Percentiles rank a stretch among this genome's conserved stretches.
Evolutionary conservation across 2,113 vertebrate species (phyloP).

Genomic region (Hucho hucho): DNA sequence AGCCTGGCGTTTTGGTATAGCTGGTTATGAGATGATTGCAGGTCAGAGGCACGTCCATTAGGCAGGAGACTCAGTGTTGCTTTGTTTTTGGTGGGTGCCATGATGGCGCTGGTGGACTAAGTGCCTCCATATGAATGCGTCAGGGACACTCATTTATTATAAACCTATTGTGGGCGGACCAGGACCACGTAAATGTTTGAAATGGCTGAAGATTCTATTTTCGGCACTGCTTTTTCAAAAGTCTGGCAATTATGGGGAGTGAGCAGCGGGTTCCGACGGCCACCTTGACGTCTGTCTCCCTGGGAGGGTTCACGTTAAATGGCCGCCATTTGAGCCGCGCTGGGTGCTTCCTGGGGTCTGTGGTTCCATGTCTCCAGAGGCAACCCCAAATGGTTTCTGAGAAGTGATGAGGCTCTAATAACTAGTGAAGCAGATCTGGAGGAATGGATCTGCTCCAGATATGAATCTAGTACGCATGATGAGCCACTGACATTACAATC

Average conservation of each 20-base stretch:
- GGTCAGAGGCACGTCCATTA: conserved; percentile 66
- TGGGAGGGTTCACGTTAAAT: conserved; percentile 69
- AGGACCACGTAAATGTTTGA: conserved; percentile 62
- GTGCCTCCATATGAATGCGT: conserved; percentile 76
- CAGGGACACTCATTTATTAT: conserved; percentile 76
- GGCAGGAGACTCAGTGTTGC: conserved; percentile 53
- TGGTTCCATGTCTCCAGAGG: conserved; percentile 60
- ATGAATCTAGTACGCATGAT: conserved; percentile 19
- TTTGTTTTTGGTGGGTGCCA: conserved; percentile 53
- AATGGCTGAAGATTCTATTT: conserved; percentile 72
- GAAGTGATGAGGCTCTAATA: conserved; percentile 73
- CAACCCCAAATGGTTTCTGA: conserved; percentile 66
- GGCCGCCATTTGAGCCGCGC: conserved; percentile 64
- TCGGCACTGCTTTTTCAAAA: conserved; percentile 64
- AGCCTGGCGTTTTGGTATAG: conserved; percentile 38
- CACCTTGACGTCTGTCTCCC: conserved; percentile 79
- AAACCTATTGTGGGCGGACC: conserved; percentile 71
- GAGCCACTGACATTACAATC: conserved; percentile 34
- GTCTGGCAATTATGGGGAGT: conserved; percentile 76
- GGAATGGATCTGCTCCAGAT: conserved; percentile 49
- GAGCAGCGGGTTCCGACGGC: conserved; percentile 67
- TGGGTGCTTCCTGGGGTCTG: conserved; percentile 70
- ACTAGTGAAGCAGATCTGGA: conserved; percentile 53
- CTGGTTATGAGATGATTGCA: conserved; percentile 66
- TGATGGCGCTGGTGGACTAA: conserved; percentile 61